Conservation (phyloP, 2,888 invertebrate genomes). For the Julus scandinavius region DNA sequence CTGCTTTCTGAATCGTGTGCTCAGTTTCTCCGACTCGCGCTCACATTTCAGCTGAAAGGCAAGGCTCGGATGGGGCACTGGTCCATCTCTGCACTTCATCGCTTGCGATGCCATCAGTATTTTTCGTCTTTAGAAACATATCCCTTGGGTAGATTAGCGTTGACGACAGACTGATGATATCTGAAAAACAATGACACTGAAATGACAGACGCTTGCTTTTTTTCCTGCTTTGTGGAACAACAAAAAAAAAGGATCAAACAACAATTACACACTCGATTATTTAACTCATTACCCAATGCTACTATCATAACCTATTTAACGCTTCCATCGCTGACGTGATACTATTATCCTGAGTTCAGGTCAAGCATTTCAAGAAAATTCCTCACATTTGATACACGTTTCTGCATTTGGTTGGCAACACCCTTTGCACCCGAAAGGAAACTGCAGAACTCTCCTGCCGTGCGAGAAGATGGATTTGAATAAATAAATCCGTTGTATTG, state of each 20-base stretch:
- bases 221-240: neutral
- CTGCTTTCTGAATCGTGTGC: constrained; percentile 47
- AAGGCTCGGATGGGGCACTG: constrained; percentile 52
- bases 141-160: neutral
- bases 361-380: neutral
- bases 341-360: neutral
- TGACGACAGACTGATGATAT: neutral
- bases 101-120: constrained; percentile 41
- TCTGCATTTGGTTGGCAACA: neutral
- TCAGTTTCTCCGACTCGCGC: constrained; percentile 53
- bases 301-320: neutral
- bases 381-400: neutral
- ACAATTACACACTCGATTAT: neutral
- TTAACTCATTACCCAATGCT: neutral
- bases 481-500: neutral
- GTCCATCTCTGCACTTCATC: constrained; percentile 54
- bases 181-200: neutral
- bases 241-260: neutral
- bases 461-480: neutral
- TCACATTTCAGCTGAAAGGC: constrained; percentile 55
- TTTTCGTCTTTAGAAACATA: constrained; percentile 8
- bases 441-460: too few species aligned
- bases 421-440: too few species aligned
- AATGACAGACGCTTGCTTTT: too few species aligned
- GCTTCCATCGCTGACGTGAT: neutral